A percentile compares a stretch with the other conserved stretches of the same genome.
Conservation (phyloP, 2,113 vertebrate genomes). For the Corythornis vintsioides region DNA sequence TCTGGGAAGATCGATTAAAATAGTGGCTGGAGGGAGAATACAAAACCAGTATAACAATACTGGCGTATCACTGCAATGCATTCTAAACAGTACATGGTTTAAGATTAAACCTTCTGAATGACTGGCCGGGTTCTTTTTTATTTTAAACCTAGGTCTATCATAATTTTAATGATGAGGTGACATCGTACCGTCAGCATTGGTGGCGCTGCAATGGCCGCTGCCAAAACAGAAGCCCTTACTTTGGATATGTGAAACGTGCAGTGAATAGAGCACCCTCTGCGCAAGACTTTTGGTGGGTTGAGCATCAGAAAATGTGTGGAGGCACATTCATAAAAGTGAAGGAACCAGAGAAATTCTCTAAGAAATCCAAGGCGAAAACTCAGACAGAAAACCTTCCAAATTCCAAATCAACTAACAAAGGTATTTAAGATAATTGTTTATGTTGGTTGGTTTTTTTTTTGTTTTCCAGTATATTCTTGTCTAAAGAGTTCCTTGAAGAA, state of each 20-base stretch:
- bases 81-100: rapidly evolving
- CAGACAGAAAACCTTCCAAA: not conserved
- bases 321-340: conserved; percentile 90
- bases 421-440: not conserved
- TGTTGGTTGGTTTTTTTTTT: not conserved
- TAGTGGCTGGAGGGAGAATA: not conserved
- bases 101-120: not conserved
- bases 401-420: not conserved
- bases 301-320: conserved; percentile 87
- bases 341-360: conserved; percentile 90
- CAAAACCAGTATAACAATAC: no score
- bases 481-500: not conserved
- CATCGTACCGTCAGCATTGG: conserved; percentile 94
- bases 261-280: conserved; percentile 92
- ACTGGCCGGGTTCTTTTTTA: no score
- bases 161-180: conserved; percentile 88
- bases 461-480: not conserved
- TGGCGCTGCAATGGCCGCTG: conserved; percentile 94
- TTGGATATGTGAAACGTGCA: conserved; percentile 90
- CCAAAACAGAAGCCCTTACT: conserved; percentile 81
- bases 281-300: conserved; percentile 90
- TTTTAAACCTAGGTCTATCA: conserved; percentile 84
- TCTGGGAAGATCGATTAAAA: not conserved
- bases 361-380: conserved; percentile 76
- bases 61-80: not conserved